Evolutionary conservation across 1,140 invertebrate species (phyloP).

Genomic region (Luehdorfia chinensis): DNA sequence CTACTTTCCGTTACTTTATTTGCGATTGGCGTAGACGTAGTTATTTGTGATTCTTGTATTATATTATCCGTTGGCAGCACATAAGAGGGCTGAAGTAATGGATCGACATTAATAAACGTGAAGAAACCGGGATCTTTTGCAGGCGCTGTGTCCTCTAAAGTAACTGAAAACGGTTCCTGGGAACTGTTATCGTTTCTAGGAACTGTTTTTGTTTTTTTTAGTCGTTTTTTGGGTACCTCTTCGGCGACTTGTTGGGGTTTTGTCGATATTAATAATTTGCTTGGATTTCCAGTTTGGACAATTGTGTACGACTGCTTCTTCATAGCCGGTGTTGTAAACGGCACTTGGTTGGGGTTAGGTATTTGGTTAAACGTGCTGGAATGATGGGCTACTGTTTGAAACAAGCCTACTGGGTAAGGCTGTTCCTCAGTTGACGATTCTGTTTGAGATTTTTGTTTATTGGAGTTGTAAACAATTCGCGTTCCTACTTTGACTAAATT

Average conservation of each 20-base stretch:
- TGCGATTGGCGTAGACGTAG: slow-evolving; percentile 41
- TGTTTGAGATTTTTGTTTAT: slow-evolving; percentile 7
- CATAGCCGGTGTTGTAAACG: slow-evolving; percentile 52
- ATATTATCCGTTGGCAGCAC: slow-evolving; percentile 64
- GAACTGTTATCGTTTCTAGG: slow-evolving; percentile 12
- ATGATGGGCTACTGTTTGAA: slow-evolving; percentile 44
- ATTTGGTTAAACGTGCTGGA: slow-evolving; percentile 18
- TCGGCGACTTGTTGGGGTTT: slow-evolving; percentile 39
- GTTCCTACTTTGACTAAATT: not conserved
- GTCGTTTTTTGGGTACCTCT: slow-evolving; percentile 41
- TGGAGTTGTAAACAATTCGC: not conserved
- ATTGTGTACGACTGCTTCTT: slow-evolving; percentile 66
- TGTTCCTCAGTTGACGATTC: slow-evolving; percentile 17
- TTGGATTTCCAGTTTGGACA: slow-evolving; percentile 65
- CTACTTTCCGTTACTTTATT: slow-evolving; percentile 16
- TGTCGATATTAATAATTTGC: slow-evolving; percentile 62
- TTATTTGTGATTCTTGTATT: slow-evolving; percentile 68
- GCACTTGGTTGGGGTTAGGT: slow-evolving; percentile 9
- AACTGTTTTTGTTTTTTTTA: slow-evolving; percentile 29
- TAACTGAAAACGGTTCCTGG: slow-evolving; percentile 45
- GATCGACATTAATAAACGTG: slow-evolving; percentile 68
- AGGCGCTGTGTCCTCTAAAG: slow-evolving; percentile 42
- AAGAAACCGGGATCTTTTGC: slow-evolving; percentile 52
- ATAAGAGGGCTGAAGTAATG: slow-evolving; percentile 63
- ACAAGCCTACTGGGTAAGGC: slow-evolving; percentile 66